Base-by-base conservation (phyloP, 2,888 invertebrate genomes). In the Halocaridina rubra region DNA sequence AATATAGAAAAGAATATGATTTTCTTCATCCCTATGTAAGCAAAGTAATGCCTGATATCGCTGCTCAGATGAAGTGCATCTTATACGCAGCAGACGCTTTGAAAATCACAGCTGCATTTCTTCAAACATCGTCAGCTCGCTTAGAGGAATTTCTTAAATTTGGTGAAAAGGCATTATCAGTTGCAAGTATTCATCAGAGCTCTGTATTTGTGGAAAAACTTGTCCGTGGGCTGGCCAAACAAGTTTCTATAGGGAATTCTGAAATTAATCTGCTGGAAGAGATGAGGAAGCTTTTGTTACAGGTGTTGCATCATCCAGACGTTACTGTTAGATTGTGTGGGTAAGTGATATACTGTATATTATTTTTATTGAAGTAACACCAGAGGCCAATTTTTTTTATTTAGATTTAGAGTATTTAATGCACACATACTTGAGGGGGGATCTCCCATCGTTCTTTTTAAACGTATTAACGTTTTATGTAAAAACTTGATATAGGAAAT, bases 141-240 rank as follows among this genome's bases (percentile, higher is more conserved):
- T n/a, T 77, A n/a, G 29, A 57, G 13, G 24, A 57, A 33, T 82
- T 82, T 24, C 77, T 77, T 77, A 39, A 57, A n/a, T 74, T 74
- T 7, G 84, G 74, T 16, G 75, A 75, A 59, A 67, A 61, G 30
- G 30, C 64, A 22, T 3, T 84, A 24, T 33, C 61, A 13, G 64
- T 64, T 22, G 33, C 57, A 3, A 74, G 61, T 53, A 57, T 84
- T 59, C 79, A 79, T 27, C 74, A 80, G 19, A 79, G 79, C 53
- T 46, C 61, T 24, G 32, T 79, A 22, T 67, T 84, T 33, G 32
- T 80, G 3, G 84, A 84, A 59, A 84, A 72, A 53, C 46, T 84
- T 24, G 46, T 84, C 10, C 7, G 74, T 29, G 79, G 79, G 8
- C 16, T 80, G 64, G 79, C 64, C 10, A 75, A 67, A 27, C 79